Evolutionary conservation across 2,113 vertebrate genomes (phyloP).

Genomic region (Proterorhinus semilunaris): DNA sequence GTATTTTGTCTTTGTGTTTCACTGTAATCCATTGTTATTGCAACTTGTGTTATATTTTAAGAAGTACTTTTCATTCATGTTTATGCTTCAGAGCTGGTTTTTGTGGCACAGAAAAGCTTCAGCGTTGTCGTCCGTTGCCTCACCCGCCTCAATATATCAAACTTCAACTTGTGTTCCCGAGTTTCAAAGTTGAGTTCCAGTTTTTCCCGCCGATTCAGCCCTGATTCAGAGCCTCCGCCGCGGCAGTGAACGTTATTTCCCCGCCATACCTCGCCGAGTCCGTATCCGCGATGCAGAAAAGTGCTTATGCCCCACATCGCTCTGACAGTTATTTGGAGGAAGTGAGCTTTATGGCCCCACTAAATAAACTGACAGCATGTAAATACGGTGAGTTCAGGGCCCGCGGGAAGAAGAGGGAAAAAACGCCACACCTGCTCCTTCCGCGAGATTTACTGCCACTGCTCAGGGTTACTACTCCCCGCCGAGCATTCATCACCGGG

Average conservation of each 20-base stretch:
- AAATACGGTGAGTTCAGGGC: conserved; percentile 1
- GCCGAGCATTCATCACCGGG: background rate
- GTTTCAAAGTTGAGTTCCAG: too few species aligned
- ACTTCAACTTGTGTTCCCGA: too few species aligned
- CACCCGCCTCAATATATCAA: too few species aligned
- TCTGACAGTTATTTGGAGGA: background rate
- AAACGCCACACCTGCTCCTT: background rate
- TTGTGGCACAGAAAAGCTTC: too few species aligned
- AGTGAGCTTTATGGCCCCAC: background rate
- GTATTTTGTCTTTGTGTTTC: too few species aligned
- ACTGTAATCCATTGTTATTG: too few species aligned
- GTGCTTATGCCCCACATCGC: background rate
- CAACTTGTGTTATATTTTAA: too few species aligned
- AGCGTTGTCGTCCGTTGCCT: too few species aligned
- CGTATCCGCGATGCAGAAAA: background rate
- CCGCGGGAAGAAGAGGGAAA: background rate
- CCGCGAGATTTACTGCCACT: background rate
- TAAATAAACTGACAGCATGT: background rate
- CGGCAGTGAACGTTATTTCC: background rate
- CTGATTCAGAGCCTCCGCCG: background rate
- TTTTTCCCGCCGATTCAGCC: background rate
- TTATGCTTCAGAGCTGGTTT: too few species aligned
- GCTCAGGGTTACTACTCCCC: background rate
- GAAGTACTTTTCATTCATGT: too few species aligned
- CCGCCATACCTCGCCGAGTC: too few species aligned